Percentiles rank a stretch among this genome's conserved stretches.
Conservation (phyloP, 2,888 invertebrate species). For the Conops quadrifasciatus region DNA sequence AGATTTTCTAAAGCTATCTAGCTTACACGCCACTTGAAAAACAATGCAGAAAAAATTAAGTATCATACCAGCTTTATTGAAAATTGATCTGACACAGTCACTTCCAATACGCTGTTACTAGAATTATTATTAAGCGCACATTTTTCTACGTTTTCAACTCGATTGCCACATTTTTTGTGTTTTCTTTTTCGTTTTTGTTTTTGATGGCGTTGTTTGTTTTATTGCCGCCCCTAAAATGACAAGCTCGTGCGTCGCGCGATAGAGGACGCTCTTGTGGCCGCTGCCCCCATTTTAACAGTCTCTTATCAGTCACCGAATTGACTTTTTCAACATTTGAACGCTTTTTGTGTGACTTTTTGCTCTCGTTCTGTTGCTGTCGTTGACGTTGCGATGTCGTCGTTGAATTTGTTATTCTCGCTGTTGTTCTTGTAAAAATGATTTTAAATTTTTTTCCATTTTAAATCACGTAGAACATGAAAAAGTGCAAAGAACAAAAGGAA, state of each 20-base stretch:
- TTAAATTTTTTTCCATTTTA: neutral
- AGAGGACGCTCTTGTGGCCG: conserved; percentile 9
- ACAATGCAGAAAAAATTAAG: too few relatives aligned
- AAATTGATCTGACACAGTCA: too few relatives aligned
- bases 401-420: neutral
- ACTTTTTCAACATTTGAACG: conserved; percentile 15
- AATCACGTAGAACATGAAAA: conserved; percentile 17
- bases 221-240: conserved; percentile 5
- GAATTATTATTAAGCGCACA: neutral
- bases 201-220: neutral
- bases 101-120: too few relatives aligned
- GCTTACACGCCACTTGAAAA: too few relatives aligned
- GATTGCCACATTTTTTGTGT: neutral
- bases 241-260: conserved; percentile 19
- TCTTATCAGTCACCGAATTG: conserved; percentile 12
- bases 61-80: too few relatives aligned
- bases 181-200: neutral
- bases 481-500: too few relatives aligned
- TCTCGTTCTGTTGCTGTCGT: conserved; percentile 8
- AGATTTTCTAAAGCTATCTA: too few relatives aligned
- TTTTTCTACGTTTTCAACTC: neutral
- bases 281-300: conserved; percentile 20
- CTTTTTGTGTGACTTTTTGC: conserved; percentile 11
- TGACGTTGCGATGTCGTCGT: conserved; percentile 27
- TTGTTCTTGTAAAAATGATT: neutral